Evolutionary conservation across 2,888 invertebrate genomes (phyloP).

Genomic region (Cyrtodaria siliqua): DNA sequence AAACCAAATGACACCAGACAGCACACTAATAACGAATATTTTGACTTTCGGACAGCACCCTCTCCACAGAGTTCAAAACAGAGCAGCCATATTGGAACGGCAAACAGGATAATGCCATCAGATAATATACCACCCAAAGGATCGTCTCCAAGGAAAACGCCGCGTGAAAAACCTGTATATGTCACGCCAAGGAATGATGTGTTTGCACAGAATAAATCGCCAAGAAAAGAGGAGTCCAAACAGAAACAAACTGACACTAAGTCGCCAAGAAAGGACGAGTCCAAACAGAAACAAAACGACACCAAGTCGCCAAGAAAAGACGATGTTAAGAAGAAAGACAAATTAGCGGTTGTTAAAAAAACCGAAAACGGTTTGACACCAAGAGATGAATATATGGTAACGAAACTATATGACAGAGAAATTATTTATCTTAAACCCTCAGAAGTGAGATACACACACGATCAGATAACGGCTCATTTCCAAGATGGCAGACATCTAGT

Average conservation of each 20-base stretch:
- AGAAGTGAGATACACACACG: constrained; percentile 60
- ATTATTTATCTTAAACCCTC: constrained; percentile 59
- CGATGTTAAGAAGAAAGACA: constrained; percentile 6
- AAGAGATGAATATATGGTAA: constrained; percentile 61
- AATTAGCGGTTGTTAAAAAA: constrained; percentile 13
- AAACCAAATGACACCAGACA: constrained; percentile 6
- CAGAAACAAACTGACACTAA: background rate
- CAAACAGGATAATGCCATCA: constrained; percentile 57
- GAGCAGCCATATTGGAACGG: constrained; percentile 48
- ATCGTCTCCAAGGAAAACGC: constrained; percentile 45
- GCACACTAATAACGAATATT: constrained; percentile 26
- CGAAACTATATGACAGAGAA: constrained; percentile 53
- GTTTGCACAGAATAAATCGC: constrained; percentile 1
- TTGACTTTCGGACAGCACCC: constrained; percentile 38
- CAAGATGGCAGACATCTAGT: constrained; percentile 54
- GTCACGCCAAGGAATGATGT: constrained; percentile 45
- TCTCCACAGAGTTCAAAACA: constrained; percentile 42
- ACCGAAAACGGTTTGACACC: constrained; percentile 54
- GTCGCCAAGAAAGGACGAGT: constrained; percentile 4
- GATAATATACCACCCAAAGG: constrained; percentile 4
- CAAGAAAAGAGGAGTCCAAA: constrained; percentile 1
- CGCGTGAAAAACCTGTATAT: constrained; percentile 37
- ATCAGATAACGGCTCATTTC: constrained; percentile 61
- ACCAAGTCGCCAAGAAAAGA: constrained; percentile 4
- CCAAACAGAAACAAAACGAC: background rate